These are phyloP conservation scores for Syrista parreyssii DNA, from an alignment of 2,888 invertebrate species.

Conservation along the genomic window DNA sequence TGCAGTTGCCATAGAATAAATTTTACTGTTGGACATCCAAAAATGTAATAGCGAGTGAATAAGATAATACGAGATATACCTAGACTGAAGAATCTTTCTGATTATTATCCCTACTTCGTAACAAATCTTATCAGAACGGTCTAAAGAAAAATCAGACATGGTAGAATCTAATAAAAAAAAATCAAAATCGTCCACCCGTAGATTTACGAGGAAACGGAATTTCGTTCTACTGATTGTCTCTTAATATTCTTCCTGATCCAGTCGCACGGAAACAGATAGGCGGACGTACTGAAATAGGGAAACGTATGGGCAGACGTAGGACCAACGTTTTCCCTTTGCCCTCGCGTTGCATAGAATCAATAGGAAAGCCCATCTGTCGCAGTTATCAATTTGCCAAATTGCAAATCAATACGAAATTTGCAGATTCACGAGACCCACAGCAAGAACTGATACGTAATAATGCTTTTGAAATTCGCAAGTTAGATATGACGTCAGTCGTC, in stretches of 20 bases:
- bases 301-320: neutral
- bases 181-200: neutral
- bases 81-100: neutral
- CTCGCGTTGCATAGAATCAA: slow-evolving; percentile 18
- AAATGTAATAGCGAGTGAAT: too few species aligned
- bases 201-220: neutral
- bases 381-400: slow-evolving; percentile 62
- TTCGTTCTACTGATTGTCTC: slow-evolving; percentile 6
- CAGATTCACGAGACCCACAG: neutral
- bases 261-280: slow-evolving; percentile 13
- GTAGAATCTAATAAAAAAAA: neutral
- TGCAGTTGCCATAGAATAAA: too few species aligned
- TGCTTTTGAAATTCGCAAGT: neutral
- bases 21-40: too few species aligned
- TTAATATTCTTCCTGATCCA: slow-evolving; percentile 31
- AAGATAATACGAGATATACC: neutral
- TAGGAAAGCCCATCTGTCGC: slow-evolving; percentile 43
- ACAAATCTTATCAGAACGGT: neutral
- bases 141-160: neutral
- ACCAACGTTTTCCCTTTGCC: neutral
- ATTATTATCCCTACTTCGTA: neutral
- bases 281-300: neutral
- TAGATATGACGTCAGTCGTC: neutral
- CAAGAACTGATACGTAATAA: neutral
- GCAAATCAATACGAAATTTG: slow-evolving; percentile 54